A percentile compares a stretch with the other conserved stretches of the same genome.
Evolutionary conservation across 2,888 invertebrate species (phyloP).

Genomic region (Epinotia ramella): DNA sequence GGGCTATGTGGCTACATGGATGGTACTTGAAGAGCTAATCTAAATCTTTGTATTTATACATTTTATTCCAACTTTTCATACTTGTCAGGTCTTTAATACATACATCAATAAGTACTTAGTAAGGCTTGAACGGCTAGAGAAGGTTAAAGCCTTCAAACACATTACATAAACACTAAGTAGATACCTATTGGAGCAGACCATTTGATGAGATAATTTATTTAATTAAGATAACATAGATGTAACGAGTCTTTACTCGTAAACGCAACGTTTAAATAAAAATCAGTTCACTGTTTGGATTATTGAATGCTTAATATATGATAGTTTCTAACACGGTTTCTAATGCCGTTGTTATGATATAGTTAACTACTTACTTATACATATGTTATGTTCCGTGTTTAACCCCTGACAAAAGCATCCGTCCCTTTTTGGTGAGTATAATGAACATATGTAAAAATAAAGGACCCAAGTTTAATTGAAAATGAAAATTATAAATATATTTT

Average conservation of each 20-base stretch:
- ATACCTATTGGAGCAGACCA: neutral
- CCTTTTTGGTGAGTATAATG: neutral
- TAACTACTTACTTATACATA: no score
- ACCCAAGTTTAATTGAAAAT: no score
- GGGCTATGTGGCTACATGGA: no score
- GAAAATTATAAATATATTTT: no score
- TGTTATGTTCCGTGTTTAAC: neutral
- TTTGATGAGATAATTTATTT: conserved; percentile 4
- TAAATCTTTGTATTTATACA: no score
- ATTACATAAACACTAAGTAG: conserved; percentile 16
- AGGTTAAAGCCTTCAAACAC: conserved; percentile 30
- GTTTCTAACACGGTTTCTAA: no score
- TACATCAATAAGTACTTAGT: conserved; percentile 11
- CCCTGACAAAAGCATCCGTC: neutral
- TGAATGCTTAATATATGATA: no score
- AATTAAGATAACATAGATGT: neutral
- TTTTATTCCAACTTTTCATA: no score
- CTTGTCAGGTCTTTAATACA: conserved; percentile 14
- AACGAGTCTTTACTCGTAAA: neutral
- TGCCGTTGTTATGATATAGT: no score
- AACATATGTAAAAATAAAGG: neutral
- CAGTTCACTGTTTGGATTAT: no score
- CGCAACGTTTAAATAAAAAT: no score
- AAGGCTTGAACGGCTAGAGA: conserved; percentile 15
- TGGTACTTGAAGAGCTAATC: no score